Evolutionary conservation across 2,888 invertebrate species (phyloP).

Genomic region (Nephrocerus scutellatus): DNA sequence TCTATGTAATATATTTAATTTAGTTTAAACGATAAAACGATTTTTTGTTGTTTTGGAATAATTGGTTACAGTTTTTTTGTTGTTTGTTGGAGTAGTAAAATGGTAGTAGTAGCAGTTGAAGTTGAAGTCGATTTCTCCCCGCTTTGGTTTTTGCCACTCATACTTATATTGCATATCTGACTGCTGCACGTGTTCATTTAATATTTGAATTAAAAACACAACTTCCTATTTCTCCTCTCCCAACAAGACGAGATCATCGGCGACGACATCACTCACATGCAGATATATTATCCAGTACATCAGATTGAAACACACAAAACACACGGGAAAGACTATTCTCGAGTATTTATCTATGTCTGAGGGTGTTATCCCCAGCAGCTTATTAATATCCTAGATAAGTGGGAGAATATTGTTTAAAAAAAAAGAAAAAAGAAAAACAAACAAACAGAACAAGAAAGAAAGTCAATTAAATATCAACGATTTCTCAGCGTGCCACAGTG

Average conservation of each 20-base stretch:
- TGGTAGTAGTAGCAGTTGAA: no score
- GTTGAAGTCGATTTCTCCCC: no score
- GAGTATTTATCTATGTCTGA: slow-evolving; percentile 99
- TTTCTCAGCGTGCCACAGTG: slow-evolving; percentile 16
- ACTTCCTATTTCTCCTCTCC: slow-evolving; percentile 59
- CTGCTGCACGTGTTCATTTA: no score
- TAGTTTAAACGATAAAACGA: no score
- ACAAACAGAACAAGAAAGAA: slow-evolving; percentile 12
- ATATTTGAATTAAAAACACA: no score
- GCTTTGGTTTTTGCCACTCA: no score
- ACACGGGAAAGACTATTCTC: slow-evolving; percentile 94
- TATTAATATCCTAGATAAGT: slow-evolving; percentile 68
- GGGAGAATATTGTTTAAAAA: background rate
- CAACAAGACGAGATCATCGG: slow-evolving; percentile 83
- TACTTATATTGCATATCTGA: no score
- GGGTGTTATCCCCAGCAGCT: slow-evolving; percentile 85
- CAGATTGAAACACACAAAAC: slow-evolving; percentile 97
- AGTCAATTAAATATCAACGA: slow-evolving; percentile 3
- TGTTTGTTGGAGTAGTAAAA: no score
- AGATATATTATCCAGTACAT: slow-evolving; percentile 98
- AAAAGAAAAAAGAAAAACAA: slow-evolving; percentile 6
- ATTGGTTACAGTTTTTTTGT: no score
- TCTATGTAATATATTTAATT: slow-evolving; percentile 14
- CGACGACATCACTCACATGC: slow-evolving; percentile 92
- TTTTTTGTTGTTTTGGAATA: no score